phyloP scores from a whole-genome alignment of 2,888 invertebrate species.

The Zele albiditarsus region DNA sequence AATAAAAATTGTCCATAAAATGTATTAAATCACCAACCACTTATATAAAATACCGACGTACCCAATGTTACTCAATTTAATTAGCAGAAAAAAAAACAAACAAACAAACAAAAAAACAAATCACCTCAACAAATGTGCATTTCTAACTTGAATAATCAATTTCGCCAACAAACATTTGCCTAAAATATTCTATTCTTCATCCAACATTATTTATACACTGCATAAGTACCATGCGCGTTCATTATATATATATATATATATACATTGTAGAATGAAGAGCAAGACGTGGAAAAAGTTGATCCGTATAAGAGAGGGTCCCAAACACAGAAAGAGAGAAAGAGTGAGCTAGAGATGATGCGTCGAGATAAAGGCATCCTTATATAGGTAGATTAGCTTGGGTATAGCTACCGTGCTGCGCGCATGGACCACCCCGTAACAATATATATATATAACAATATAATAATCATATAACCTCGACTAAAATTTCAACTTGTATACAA shows the following conservation, averaged over 20 bases:
- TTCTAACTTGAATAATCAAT: no score
- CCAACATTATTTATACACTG: background rate
- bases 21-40: no score
- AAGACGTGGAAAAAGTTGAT: slow-evolving; percentile 47
- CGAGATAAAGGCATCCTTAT: slow-evolving; percentile 68
- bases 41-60: no score
- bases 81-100: no score
- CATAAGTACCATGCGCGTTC: background rate
- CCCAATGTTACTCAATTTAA: no score
- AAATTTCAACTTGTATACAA: slow-evolving; percentile 63
- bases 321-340: background rate
- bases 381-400: slow-evolving; percentile 64
- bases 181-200: no score
- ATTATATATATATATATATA: background rate
- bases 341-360: slow-evolving; percentile 54
- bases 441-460: slow-evolving; percentile 59
- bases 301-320: slow-evolving; percentile 48
- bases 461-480: slow-evolving; percentile 58
- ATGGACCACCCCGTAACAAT: slow-evolving; percentile 62
- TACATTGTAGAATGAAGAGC: slow-evolving; percentile 11
- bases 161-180: no score
- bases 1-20: no score
- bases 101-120: no score
- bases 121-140: no score
- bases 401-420: slow-evolving; percentile 69